A percentile compares a stretch with the other conserved stretches of the same genome.
These are phyloP conservation scores for Leptosomus discolor DNA, from an alignment of 2,113 vertebrate genomes.

Conservation along the genomic window DNA sequence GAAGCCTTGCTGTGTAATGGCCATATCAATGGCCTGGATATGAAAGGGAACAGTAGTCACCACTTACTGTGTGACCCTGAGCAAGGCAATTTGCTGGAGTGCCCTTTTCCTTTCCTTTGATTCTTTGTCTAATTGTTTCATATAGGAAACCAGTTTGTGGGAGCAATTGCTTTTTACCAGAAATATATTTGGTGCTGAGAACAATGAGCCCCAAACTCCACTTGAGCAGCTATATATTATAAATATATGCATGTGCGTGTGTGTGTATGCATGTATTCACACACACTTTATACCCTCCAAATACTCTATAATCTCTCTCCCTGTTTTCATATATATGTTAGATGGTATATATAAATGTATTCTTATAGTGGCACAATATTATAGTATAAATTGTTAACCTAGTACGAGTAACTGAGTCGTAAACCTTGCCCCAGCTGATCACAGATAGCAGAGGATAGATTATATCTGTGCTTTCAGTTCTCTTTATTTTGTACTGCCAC, in stretches of 20 bases:
- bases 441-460: not conserved
- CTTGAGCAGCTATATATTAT: accelerated
- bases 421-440: not conserved
- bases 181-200: not conserved
- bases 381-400: not conserved
- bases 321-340: not conserved
- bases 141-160: not conserved
- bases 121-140: not conserved
- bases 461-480: not conserved
- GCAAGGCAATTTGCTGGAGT: not conserved
- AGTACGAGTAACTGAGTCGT: not conserved
- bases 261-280: accelerated
- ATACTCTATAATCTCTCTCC: not conserved
- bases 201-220: not conserved
- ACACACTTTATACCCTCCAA: accelerated
- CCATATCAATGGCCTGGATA: not conserved
- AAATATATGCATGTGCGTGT: not conserved
- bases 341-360: not conserved
- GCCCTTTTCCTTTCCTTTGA: not conserved
- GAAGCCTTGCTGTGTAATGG: not conserved
- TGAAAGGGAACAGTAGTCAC: not conserved
- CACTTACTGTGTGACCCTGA: not conserved
- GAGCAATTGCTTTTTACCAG: not conserved
- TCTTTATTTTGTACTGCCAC: not conserved
- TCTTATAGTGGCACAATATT: not conserved